Evolutionary conservation across 2,797 vertebrate genomes (phyloP), one percentile per base, ranked within the genome.

Genomic region (Leptatherina wallacei): DNA sequence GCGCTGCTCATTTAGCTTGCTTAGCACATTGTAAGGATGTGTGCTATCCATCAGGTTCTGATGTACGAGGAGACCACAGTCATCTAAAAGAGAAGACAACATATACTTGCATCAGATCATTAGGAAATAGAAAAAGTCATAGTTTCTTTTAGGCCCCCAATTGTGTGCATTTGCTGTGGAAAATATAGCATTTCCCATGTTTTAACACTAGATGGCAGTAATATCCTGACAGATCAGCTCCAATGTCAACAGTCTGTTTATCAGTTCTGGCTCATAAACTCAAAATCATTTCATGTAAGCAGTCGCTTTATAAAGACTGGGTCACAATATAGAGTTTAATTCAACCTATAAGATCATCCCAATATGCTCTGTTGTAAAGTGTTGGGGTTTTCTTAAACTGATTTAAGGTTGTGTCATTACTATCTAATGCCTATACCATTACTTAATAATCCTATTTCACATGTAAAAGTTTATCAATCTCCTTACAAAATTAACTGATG

Each of bases 1-100:
- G 49, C 97, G 97, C 83, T 99, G 98, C 82, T 99, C 98, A 12
- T 98, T 98, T 82, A 99, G 93, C 89, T 95, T 95, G 85, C 95
- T 96, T 40, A 99, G 97, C 59, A 99, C 95, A 1, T 93, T 93
- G 77, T 95, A 95, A 78, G 97, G 95, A 89, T 99, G 98, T 56
- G 95, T 93, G 89, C 94, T 94, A 18, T 99, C 98, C 95, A 96
- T 97, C 92, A 97, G 85, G 91, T 96, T 95, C 92, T 94, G 95
- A 85, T 95, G 73, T 81, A 89, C 80, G 94, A 94, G 82, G 95
- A 96, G 94, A 96, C 96, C 94, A 95, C 95, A 90, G 95, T 96
- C 95, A 97, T 97, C 98, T 99, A 92, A 87, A 72, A 63, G 93
- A 88, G 65, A 60, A 85, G 6, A 55, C 1, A 59, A 71, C 5